Conservation (phyloP, 2,888 invertebrate species). For the Tipula confusa region DNA sequence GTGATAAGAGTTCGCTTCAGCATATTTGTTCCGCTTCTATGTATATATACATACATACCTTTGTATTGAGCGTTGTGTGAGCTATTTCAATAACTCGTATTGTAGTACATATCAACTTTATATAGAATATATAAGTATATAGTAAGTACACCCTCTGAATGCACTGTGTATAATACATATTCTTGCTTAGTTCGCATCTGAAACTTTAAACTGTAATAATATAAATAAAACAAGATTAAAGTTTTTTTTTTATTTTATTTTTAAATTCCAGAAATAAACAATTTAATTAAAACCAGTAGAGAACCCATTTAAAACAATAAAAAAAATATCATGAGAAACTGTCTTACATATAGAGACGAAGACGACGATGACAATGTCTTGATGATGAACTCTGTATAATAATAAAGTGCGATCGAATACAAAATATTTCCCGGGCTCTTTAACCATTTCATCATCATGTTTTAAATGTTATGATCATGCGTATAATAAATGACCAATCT, state of each 20-base stretch:
- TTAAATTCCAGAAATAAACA: constrained; percentile 15
- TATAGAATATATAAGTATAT: neutral
- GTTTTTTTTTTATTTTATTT: neutral
- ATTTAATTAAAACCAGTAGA: constrained; percentile 25
- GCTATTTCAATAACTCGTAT: neutral
- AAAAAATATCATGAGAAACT: neutral
- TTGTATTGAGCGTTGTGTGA: neutral
- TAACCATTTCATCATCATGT: neutral
- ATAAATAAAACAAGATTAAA: constrained; percentile 7
- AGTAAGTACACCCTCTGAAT: neutral
- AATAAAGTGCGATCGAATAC: neutral
- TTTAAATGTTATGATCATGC: neutral
- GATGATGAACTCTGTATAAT: neutral
- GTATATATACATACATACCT: neutral
- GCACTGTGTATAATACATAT: neutral
- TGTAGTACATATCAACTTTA: neutral
- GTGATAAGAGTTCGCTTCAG: neutral
- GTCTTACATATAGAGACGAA: neutral
- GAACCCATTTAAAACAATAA: neutral
- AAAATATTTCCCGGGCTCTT: neutral
- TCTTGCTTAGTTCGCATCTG: constrained; percentile 12
- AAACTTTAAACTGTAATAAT: constrained; percentile 12
- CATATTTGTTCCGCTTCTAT: neutral
- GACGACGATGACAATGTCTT: neutral
- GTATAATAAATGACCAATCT: neutral